Evolutionary conservation across 1,140 invertebrate species (phyloP), one percentile per base, ranked within the genome.

Genomic region (Cyphomyrmex costatus): DNA sequence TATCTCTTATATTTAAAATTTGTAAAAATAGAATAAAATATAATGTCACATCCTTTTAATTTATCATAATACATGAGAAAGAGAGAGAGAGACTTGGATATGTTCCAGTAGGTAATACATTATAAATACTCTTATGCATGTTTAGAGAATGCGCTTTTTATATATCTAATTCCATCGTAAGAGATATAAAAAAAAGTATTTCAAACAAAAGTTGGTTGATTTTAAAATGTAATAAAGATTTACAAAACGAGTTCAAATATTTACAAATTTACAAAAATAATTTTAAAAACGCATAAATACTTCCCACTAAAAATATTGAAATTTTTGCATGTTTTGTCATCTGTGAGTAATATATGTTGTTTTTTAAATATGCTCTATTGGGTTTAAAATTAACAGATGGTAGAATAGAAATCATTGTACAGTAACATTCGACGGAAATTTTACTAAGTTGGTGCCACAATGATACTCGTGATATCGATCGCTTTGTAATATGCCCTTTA

Each of bases 391-490:
- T 56, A 70, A 58, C 53, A 16, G 74, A 61, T 46, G 3, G 12
- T n/a, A 56, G n/a, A 60, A 65, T 33, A 6, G 30, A n/a, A 82
- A 58, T 46, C 6, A 21, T 14, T 73, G 6, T 46, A 58, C 16
- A 56, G 8, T 21, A 58, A 58, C 33, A 7, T 24, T 4, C 36
- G 24, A 19, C 66, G 12, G 3, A 3, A 73, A 73, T 58, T 60
- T 33, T 42, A 10, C 6, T 19, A 16, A 82, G 51, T 46, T 73
- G 66, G 49, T 82, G 78, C 12, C 3, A 56, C 19, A 16, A n/a
- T 60, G 51, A 82, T 82, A 73, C 19, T 46, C 63, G 24, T 24
- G 60, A 51, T 79, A 89, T 86, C 76, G 74, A 89, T 89, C 87
- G 56, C 19, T 60, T 63, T 76, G 76, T 86, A 76, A 78, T 56